Base-by-base conservation (phyloP, 2,797 vertebrate genomes). In the Gallinago solitaria region DNA sequence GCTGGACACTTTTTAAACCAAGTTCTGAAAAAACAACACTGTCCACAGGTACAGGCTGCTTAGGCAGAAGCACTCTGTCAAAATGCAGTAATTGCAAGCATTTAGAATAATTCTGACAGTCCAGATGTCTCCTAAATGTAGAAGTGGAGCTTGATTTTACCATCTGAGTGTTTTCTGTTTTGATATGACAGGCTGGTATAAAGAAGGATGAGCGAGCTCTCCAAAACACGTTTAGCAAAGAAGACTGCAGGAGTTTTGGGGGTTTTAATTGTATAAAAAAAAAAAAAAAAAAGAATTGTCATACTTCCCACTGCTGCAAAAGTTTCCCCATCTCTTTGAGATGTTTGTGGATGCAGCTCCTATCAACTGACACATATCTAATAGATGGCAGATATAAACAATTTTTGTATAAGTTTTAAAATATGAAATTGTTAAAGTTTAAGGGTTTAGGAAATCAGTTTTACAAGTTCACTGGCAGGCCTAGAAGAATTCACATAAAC, bases 1-100 rank as follows among this genome's bases (percentile, higher is more conserved):
- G 91, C 97, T 97, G 98, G 96, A n/a, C 77, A 4, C 21, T 86
- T 87, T 3, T 25, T 43, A 25, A 56, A 71, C 15, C 28, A 25
- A 32, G 16, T 21, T 33, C 48, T 75, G 25, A 51, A 57, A 76
- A n/a, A 24, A 7, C 12, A 87, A 3, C 6, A 0, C 12, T 33
- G 11, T 11, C 8, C 37, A 6, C 28, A 30, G 63, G 33, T 18
- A 12, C 7, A 27, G 28, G 32, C 19, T 68, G 21, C 28, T 39
- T 27, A 13, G 12, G 20, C 2, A 14, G 19, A 63, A 57, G 8
- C 4, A 8, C 24, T 24, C 16, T 43, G 21, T 27, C 25, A 16
- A 35, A 75, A 41, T 11, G 10, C 53, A 30, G 25, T 14, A 14
- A 35, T 1, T 41, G 20, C n/a, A 39, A 45, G 30, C 19, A 9